Base-by-base conservation (phyloP, 2,113 vertebrate genomes). In the Peromyscus polionotus region DNA sequence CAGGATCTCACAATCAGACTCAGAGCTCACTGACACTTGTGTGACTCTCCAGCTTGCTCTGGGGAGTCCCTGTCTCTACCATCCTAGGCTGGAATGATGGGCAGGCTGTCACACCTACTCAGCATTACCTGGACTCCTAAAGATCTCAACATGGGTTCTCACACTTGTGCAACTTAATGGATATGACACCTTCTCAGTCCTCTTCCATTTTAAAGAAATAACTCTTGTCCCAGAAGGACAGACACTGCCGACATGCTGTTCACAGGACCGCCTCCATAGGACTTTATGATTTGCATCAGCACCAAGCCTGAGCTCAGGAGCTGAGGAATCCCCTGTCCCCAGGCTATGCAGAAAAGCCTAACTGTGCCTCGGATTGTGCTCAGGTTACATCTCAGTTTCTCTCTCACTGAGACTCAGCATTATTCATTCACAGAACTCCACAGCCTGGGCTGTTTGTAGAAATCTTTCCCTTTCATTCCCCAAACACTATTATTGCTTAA, bases 201-300 rank as follows among this genome's bases (percentile, higher is more conserved):
- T 61, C 59, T 59, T 86, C 36, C 79, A 89, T 70, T 76, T 80
- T 89, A 77, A 92, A 93, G 65, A 86, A 88, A 80, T 65, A 93
- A 93, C 61, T 76, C 68, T 61, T 81, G 22, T 76, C 80, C 39
- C 14, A 45, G 75, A 7, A 24, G 3, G 59, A 65, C 39, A 45
- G 54, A 14, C 54, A 5, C 16, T 65, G 26, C 9, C 39, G 26
- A 86, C 42, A 67, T 48, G 42, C 28, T 67, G 5, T 33, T 36
- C 1, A 10, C 45, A 36, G 39, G 48, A 10, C 22, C 20, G 39
- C 13, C 63, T 33, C 61, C 13, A 45, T 17, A 5, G 8, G 39
- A 33, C 61, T 45, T 45, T 11, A 45, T 19, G 26, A 28, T 90
- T 87, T 51, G 76, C 68, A 79, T 54, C 54, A 94, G 36, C 2